These are phyloP conservation scores for Nipponacmea schrenckii DNA, from an alignment of 2,888 invertebrate genomes.

Conservation along the genomic window DNA sequence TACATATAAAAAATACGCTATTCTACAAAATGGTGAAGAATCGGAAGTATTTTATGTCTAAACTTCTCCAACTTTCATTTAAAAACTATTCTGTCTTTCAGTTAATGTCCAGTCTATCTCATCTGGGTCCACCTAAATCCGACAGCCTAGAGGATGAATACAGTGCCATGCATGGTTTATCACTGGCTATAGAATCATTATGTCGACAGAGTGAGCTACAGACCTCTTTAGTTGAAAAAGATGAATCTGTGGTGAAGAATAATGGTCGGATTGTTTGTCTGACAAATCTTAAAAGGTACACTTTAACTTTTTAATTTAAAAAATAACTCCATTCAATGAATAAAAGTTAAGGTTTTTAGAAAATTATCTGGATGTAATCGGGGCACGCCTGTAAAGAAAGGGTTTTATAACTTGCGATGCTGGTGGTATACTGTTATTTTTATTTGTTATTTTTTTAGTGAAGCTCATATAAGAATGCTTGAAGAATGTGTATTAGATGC, in stretches of 20 bases:
- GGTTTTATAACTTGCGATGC: too few relatives aligned
- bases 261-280: conserved; percentile 90
- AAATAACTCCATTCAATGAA: too few relatives aligned
- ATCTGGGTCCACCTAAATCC: conserved; percentile 78
- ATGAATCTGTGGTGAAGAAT: conserved; percentile 69
- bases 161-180: conserved; percentile 81
- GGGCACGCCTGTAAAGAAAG: too few relatives aligned
- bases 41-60: too few relatives aligned
- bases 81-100: conserved; percentile 62
- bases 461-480: conserved; percentile 85
- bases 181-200: conserved; percentile 86
- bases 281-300: conserved; percentile 80
- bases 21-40: too few relatives aligned
- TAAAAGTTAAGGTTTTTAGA: too few relatives aligned
- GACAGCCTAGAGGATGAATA: conserved; percentile 42
- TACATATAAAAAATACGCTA: too few relatives aligned
- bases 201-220: conserved; percentile 85
- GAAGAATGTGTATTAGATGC: conserved; percentile 88
- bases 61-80: too few relatives aligned
- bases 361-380: too few relatives aligned
- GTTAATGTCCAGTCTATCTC: conserved; percentile 85
- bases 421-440: too few relatives aligned
- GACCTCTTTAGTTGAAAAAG: conserved; percentile 72
- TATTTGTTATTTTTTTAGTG: conserved; percentile 71
- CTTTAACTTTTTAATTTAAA: too few relatives aligned